These are phyloP conservation scores for Cercopithecus mitis DNA, from an alignment of 2,797 vertebrate genomes.

Conservation along the genomic window DNA sequence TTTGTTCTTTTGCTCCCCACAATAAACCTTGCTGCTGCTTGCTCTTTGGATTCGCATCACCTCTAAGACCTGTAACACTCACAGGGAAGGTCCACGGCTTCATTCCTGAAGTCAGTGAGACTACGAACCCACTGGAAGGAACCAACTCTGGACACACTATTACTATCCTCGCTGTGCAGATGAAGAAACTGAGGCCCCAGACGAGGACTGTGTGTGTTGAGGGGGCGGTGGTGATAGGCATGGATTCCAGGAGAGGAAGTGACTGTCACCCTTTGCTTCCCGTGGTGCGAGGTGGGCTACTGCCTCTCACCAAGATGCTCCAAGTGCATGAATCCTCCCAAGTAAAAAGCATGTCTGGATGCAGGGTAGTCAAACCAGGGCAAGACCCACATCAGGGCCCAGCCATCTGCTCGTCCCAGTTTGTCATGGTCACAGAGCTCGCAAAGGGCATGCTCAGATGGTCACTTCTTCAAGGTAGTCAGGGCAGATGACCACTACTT, in stretches of 20 bases:
- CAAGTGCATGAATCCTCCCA: not conserved
- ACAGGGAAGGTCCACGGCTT: too few relatives aligned
- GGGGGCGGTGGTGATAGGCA: fast-evolving
- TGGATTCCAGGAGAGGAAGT: not conserved
- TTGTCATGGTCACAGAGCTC: not conserved
- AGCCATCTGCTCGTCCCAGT: not conserved
- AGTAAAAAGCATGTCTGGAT: not conserved
- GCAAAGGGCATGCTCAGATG: not conserved
- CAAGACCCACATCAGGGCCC: not conserved
- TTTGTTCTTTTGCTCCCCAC: too few relatives aligned
- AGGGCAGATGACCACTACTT: not conserved
- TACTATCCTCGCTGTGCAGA: not conserved
- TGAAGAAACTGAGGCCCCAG: not conserved
- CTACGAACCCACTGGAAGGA: too few relatives aligned
- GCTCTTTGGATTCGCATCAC: too few relatives aligned
- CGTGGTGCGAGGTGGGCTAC: not conserved
- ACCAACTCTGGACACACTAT: too few relatives aligned
- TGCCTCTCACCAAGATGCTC: not conserved
- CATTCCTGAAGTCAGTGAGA: too few relatives aligned
- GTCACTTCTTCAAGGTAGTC: not conserved
- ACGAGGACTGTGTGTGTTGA: not conserved
- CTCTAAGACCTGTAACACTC: too few relatives aligned
- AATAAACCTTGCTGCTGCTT: too few relatives aligned
- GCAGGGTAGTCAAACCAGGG: not conserved
- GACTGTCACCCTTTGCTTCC: not conserved